These are phyloP conservation scores for Antheraea assamensis DNA, from an alignment of 2,888 invertebrate species.

Conservation along the genomic window DNA sequence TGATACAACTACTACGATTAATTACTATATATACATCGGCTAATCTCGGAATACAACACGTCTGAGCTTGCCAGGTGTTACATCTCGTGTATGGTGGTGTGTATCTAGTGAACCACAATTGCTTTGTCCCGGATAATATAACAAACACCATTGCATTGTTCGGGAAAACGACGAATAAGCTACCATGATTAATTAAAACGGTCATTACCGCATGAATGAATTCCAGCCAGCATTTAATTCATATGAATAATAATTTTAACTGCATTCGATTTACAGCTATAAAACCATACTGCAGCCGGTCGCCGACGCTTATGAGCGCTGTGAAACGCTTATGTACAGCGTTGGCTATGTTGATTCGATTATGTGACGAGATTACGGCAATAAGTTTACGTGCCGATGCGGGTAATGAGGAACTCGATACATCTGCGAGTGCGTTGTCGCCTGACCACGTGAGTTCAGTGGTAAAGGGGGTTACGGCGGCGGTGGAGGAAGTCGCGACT, in stretches of 20 bases:
- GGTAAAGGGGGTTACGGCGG: conserved; percentile 67
- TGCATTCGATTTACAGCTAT: conserved; percentile 58
- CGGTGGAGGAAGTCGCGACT: conserved; percentile 82
- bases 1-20: no score
- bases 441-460: conserved; percentile 71
- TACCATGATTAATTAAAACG: background rate
- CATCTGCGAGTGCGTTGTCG: conserved; percentile 61
- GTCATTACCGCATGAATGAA: background rate
- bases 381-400: conserved; percentile 85
- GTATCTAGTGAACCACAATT: no score
- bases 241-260: conserved; percentile 6
- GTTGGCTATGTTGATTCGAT: conserved; percentile 91
- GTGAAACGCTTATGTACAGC: conserved; percentile 94
- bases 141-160: background rate
- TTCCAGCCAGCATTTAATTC: conserved; percentile 16
- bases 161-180: background rate
- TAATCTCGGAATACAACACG: no score
- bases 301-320: conserved; percentile 88
- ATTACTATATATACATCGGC: no score
- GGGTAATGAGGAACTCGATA: conserved; percentile 62
- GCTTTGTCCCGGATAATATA: background rate
- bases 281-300: conserved; percentile 78
- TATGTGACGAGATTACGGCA: conserved; percentile 94
- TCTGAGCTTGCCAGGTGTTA: no score
- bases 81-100: no score